These are phyloP conservation scores for Zaprionus nigranus DNA, from an alignment of 1,140 invertebrate species.

Conservation along the genomic window DNA sequence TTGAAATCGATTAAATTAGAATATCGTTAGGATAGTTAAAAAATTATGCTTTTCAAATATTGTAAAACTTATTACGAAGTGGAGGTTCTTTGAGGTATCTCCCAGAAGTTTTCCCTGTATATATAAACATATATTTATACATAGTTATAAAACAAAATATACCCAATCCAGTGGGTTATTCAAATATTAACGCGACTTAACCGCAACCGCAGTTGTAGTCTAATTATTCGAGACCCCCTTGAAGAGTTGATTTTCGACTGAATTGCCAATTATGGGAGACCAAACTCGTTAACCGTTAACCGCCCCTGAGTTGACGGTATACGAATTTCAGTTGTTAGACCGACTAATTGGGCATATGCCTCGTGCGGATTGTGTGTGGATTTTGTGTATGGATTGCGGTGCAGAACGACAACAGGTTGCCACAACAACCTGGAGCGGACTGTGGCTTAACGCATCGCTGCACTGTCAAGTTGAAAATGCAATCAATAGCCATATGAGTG, in stretches of 20 bases:
- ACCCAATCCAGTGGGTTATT: neutral
- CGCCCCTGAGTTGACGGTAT: slow-evolving; percentile 5
- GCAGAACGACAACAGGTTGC: slow-evolving; percentile 57
- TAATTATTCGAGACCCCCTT: slow-evolving; percentile 3
- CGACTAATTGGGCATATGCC: slow-evolving; percentile 61
- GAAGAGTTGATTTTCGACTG: neutral
- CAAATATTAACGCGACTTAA: neutral
- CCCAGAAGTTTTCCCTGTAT: too few species aligned
- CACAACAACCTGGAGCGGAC: slow-evolving; percentile 36
- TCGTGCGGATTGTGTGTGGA: neutral
- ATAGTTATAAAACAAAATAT: neutral
- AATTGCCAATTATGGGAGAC: slow-evolving; percentile 31
- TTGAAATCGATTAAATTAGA: too few species aligned
- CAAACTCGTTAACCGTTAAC: slow-evolving; percentile 25
- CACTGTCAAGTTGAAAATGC: slow-evolving; percentile 28
- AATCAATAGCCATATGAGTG: slow-evolving; percentile 30
- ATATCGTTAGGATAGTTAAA: too few species aligned
- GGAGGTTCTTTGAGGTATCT: rapidly evolving
- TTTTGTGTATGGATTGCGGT: slow-evolving; percentile 36
- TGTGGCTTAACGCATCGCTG: slow-evolving; percentile 48
- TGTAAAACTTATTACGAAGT: too few species aligned
- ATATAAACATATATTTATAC: too few species aligned
- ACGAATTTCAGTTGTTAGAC: slow-evolving; percentile 31
- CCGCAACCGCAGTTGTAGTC: neutral
- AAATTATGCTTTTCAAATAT: too few species aligned